These are phyloP conservation scores for Meteorus sp. DNA, from an alignment of 1,140 invertebrate genomes.

Conservation along the genomic window DNA sequence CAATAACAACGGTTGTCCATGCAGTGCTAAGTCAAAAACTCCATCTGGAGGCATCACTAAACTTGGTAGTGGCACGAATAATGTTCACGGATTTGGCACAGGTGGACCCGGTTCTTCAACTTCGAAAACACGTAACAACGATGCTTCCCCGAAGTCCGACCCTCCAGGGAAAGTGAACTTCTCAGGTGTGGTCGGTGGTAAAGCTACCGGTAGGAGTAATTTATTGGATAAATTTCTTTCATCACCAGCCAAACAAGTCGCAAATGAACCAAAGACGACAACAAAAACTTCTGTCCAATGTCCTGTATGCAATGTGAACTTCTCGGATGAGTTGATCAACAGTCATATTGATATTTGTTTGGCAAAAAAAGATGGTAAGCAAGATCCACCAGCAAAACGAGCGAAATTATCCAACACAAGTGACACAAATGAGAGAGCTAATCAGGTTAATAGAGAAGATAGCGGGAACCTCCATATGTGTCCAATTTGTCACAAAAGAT, in stretches of 20 bases:
- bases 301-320: constrained; percentile 56
- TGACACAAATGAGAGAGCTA: constrained; percentile 1
- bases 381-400: neutral
- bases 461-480: constrained; percentile 43
- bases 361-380: constrained; percentile 19
- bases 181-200: constrained; percentile 45
- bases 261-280: constrained; percentile 21
- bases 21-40: neutral
- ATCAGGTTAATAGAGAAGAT: constrained; percentile 29
- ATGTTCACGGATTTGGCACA: constrained; percentile 43
- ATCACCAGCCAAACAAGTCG: constrained; percentile 25
- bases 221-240: constrained; percentile 38
- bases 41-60: constrained; percentile 36
- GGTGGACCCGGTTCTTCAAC: constrained; percentile 30
- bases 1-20: neutral
- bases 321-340: constrained; percentile 52
- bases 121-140: neutral
- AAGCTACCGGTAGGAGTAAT: constrained; percentile 34
- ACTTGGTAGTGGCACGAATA: constrained; percentile 42
- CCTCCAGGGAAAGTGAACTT: constrained; percentile 31
- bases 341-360: constrained; percentile 61
- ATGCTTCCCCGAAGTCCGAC: neutral
- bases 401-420: constrained; percentile 5
- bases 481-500: constrained; percentile 48
- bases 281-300: constrained; percentile 38